Conservation (phyloP, 2,888 invertebrate genomes). For the Pyralis farinalis region DNA sequence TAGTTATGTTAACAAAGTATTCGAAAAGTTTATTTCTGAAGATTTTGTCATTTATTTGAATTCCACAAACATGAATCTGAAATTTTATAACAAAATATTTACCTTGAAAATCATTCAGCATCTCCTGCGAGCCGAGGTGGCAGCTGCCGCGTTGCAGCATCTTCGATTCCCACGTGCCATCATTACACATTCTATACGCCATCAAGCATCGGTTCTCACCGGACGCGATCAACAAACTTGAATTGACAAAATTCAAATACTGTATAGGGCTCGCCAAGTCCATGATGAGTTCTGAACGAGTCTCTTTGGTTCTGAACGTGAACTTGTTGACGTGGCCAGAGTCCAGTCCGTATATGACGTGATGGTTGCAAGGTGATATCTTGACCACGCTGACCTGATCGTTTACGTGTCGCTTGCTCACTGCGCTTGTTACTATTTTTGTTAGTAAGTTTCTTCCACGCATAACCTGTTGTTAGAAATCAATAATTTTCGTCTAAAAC, state of each 20-base stretch:
- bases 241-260: conserved; percentile 59
- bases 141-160: conserved; percentile 64
- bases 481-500: too few relatives aligned
- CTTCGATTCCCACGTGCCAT: conserved; percentile 52
- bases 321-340: conserved; percentile 66
- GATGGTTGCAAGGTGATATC: conserved; percentile 73
- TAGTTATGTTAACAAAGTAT: too few relatives aligned
- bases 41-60: too few relatives aligned
- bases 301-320: conserved; percentile 54
- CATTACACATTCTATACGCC: conserved; percentile 46
- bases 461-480: conserved; percentile 50
- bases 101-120: conserved; percentile 68
- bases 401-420: conserved; percentile 15
- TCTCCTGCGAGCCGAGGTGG: conserved; percentile 68
- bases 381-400: conserved; percentile 68
- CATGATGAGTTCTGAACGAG: conserved; percentile 50
- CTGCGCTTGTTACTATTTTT: conserved; percentile 58
- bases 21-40: too few relatives aligned
- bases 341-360: conserved; percentile 70
- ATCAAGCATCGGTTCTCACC: conserved; percentile 63
- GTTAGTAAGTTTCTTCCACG: conserved; percentile 63
- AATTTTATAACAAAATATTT: conserved; percentile 8
- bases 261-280: conserved; percentile 61
- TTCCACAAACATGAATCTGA: too few relatives aligned
- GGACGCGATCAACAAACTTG: conserved; percentile 55